Evolutionary conservation across 1,140 invertebrate species (phyloP), one percentile per base, ranked within the genome.

Genomic region (Lordiphosa clarofinis): DNA sequence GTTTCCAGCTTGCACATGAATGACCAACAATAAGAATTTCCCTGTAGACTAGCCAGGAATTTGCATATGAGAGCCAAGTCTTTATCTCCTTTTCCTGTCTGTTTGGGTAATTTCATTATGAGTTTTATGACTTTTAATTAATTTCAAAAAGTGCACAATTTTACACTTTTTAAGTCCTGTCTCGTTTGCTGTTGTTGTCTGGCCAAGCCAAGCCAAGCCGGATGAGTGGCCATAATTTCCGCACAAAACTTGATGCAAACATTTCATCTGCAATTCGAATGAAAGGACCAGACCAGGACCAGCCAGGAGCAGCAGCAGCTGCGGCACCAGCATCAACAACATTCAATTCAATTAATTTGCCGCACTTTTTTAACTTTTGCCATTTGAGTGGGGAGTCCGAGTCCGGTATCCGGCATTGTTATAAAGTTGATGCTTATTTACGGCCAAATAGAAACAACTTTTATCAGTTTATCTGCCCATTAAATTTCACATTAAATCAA

Each of bases 61-160:
- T 56, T 60, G 49, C 55, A 56, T 68, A 56, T 44, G 44, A 7
- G 15, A 11, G 31, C 10, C 28, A 13, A 21, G 37, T 5, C 42
- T 38, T 48, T 19, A 47, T 43, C 49, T 47, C 15, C 35, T 42
- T 57, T 43, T 46, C 60, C 37, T 37, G 37, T 36, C 33, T 62
- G 60, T 68, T 62, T 76, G 67, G 58, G 65, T 79, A 81, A 79
- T 79, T 79, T 81, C 74, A 79, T 79, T 79, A 79, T 73, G 75
- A 79, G 75, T 79, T 79, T 79, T 74, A 81, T 74, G 75, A 79
- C 75, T 81, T 79, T 79, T 79, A 79, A 79, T 79, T 79, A 79
- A 79, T 79, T 81, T 66, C 56, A 46, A 66, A 76, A 79, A 79
- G 75, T 79, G 75, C 78, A 81, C 65, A 79, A 66, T 74, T 79